A percentile compares a stretch with the other conserved stretches of the same genome.
phyloP scores from a whole-genome alignment of 2,797 vertebrate species.

The Capromys pilorides region DNA sequence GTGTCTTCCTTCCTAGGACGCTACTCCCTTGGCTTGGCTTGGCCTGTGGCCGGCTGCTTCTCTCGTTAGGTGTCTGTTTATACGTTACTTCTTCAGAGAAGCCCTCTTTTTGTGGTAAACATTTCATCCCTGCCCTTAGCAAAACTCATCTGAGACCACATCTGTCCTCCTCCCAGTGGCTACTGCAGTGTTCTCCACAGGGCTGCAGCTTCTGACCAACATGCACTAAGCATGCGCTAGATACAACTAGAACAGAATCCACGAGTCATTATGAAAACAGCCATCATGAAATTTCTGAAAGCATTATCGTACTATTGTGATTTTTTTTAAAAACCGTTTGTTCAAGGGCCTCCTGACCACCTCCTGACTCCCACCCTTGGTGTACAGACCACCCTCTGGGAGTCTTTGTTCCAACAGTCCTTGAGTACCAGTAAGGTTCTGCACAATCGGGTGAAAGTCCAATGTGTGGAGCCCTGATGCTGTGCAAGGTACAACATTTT shows the following conservation, averaged over 20 bases:
- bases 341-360: background rate
- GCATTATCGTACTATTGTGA: background rate
- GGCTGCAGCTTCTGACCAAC: background rate
- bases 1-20: background rate
- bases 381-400: too few species aligned
- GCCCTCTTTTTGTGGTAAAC: fast-evolving
- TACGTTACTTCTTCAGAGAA: background rate
- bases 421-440: background rate
- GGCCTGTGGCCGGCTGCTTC: background rate
- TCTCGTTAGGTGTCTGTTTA: background rate
- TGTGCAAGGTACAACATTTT: background rate
- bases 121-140: background rate
- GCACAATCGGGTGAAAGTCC: too few species aligned
- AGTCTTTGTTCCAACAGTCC: fast-evolving
- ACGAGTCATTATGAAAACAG: background rate
- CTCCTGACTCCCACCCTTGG: background rate
- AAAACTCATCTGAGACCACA: background rate
- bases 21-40: background rate
- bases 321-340: background rate
- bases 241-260: background rate
- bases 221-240: background rate
- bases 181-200: background rate
- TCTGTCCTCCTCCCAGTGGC: background rate
- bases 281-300: background rate
- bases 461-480: fast-evolving